Percentiles rank a stretch among this genome's conserved stretches.
Conservation (phyloP, 2,113 vertebrate genomes). For the Gobiocypris rarus region DNA sequence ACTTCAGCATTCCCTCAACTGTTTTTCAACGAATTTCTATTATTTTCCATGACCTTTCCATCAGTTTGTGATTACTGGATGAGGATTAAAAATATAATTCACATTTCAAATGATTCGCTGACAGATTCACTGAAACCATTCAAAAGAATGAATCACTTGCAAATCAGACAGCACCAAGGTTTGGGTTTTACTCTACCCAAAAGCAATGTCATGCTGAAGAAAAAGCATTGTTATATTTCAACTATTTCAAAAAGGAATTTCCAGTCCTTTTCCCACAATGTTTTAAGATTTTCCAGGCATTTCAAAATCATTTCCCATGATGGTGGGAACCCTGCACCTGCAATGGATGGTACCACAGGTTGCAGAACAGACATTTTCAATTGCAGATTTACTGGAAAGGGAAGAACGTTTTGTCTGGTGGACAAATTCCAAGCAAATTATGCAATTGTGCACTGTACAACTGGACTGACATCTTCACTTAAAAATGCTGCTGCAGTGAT, state of each 20-base stretch:
- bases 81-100: background rate
- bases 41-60: background rate
- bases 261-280: background rate
- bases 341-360: background rate
- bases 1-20: background rate
- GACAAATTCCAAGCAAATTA: background rate
- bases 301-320: background rate
- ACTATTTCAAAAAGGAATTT: background rate
- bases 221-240: background rate
- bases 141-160: background rate
- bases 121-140: background rate
- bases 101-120: background rate
- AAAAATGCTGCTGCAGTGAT: background rate
- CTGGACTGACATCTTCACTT: background rate
- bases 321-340: background rate
- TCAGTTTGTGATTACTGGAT: background rate
- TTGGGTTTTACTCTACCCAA: background rate
- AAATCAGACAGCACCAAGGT: background rate
- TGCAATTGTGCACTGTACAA: background rate
- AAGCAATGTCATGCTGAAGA: background rate
- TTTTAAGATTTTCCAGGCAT: background rate
- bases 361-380: constrained; percentile 2
- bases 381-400: background rate
- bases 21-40: background rate
- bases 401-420: background rate